Evolutionary conservation across 2,888 invertebrate genomes (phyloP).

Genomic region (Caenorhabditis virilis): DNA sequence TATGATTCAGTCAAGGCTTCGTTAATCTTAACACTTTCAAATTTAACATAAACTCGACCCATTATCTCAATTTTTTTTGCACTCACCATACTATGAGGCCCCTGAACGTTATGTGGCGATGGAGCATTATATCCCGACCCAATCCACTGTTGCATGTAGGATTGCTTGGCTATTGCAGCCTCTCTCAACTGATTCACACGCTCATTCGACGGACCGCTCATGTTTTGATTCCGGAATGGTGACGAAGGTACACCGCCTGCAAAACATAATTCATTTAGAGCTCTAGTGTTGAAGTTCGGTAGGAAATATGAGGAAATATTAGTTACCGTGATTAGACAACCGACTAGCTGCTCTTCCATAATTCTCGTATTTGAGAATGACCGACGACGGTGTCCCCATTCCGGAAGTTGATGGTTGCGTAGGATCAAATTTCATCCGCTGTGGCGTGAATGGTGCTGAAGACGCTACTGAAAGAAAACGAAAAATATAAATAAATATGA

Average conservation of each 20-base stretch:
- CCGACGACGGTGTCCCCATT: neutral
- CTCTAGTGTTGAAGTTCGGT: too few species aligned
- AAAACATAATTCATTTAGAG: too few species aligned
- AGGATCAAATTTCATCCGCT: neutral
- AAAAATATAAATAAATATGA: too few species aligned
- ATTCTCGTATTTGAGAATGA: neutral
- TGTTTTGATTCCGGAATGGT: conserved; percentile 22
- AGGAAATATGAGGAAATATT: too few species aligned
- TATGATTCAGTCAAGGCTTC: neutral
- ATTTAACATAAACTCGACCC: neutral
- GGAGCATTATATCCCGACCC: conserved; percentile 10
- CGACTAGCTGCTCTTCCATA: neutral
- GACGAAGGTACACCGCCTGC: conserved; percentile 2
- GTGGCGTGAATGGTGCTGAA: neutral
- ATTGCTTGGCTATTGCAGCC: conserved; percentile 13
- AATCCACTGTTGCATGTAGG: conserved; percentile 32
- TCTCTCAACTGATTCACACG: conserved; percentile 23
- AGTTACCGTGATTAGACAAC: neutral
- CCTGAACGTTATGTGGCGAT: conserved; percentile 4
- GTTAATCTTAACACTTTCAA: neutral
- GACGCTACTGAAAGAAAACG: too few species aligned
- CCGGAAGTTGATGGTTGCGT: conserved; percentile 4
- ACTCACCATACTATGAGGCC: conserved; percentile 30
- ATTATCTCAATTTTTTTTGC: neutral
- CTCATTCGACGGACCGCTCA: conserved; percentile 11